Percentiles rank a stretch among this genome's conserved stretches.
These are phyloP conservation scores for Hemicrepidius hirtus DNA, from an alignment of 2,888 invertebrate genomes.

Conservation along the genomic window DNA sequence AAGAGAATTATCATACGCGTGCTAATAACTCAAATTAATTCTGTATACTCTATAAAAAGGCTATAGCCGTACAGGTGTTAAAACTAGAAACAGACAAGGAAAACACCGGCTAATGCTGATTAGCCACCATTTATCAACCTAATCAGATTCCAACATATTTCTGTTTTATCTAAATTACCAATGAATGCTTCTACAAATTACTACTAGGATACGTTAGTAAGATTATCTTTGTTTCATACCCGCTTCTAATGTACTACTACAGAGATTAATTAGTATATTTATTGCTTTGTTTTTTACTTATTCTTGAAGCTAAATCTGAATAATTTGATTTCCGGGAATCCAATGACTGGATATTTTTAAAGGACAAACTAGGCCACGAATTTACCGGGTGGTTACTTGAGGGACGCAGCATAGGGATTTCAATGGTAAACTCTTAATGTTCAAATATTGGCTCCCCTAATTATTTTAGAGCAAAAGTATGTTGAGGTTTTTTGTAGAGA, in stretches of 20 bases:
- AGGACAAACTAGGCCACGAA: no score
- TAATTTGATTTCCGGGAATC: no score
- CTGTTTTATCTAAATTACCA: conserved; percentile 12
- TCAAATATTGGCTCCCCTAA: no score
- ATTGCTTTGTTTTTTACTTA: not conserved
- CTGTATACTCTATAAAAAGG: not conserved
- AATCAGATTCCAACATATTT: conserved; percentile 22
- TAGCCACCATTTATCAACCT: conserved; percentile 20
- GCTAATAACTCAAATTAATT: conserved; percentile 31
- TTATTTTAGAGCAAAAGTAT: no score
- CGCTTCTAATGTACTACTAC: not conserved
- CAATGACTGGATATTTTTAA: no score
- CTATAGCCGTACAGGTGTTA: conserved; percentile 7
- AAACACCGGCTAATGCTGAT: conserved; percentile 15
- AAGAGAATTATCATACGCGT: conserved; percentile 23
- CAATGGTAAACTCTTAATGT: no score
- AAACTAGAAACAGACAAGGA: conserved; percentile 3
- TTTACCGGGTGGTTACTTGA: no score
- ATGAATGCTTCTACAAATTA: conserved; percentile 6
- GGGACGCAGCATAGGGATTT: no score
- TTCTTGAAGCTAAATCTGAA: no score
- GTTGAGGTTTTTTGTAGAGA: no score
- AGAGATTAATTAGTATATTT: not conserved
- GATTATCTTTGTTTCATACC: conserved; percentile 4
- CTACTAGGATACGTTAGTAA: not conserved